Conservation (phyloP, 1,140 invertebrate species). For the Eriocheir sinensis region DNA sequence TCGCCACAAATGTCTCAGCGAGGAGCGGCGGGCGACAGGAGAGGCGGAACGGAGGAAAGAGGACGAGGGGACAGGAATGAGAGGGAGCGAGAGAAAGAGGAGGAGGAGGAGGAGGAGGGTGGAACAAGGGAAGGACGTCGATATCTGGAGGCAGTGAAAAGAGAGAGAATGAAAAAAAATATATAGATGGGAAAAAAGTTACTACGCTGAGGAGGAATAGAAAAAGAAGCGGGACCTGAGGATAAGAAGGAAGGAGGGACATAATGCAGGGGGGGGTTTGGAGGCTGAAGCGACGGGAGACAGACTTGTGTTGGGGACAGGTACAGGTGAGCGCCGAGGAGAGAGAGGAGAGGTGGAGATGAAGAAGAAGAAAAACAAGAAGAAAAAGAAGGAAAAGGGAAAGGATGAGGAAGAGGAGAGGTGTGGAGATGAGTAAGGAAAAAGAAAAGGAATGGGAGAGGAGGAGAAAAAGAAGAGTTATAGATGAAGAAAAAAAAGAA, state of each 20-base stretch:
- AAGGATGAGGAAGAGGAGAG: not conserved
- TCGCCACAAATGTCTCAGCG: constrained; percentile 27
- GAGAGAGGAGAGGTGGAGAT: not conserved
- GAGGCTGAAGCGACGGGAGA: not conserved
- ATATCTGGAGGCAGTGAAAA: not conserved
- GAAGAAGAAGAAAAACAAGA: not conserved
- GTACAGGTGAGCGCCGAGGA: not conserved
- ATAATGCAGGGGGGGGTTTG: not conserved
- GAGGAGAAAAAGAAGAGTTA: not conserved
- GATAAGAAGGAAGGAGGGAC: constrained; percentile 18
- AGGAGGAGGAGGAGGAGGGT: too few relatives aligned
- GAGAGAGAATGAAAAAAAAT: not conserved
- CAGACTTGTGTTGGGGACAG: constrained; percentile 32
- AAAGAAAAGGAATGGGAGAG: not conserved
- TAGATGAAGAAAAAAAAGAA: not conserved
- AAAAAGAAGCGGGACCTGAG: not conserved
- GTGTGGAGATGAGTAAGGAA: not conserved
- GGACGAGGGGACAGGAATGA: not conserved
- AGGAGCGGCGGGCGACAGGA: not conserved
- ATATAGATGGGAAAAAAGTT: not conserved
- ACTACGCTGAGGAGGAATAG: not conserved
- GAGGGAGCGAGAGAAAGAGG: not conserved
- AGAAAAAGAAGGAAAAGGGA: not conserved
- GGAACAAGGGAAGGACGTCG: not conserved
- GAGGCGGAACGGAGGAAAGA: too few relatives aligned